phyloP scores from a whole-genome alignment of 2,888 invertebrate genomes.

The Tiliacea aurago region DNA sequence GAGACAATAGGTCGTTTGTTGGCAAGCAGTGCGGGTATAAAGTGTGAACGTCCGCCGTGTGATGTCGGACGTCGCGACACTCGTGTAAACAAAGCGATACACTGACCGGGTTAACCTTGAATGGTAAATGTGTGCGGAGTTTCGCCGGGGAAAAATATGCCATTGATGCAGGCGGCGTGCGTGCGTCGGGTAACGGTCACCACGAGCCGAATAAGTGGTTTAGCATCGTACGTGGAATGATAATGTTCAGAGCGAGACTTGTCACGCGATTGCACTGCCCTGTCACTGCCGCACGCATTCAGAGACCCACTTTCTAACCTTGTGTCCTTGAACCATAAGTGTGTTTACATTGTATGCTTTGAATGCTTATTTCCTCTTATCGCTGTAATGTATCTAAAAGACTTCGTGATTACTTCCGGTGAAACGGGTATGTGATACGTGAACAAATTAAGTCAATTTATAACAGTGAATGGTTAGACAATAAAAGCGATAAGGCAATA shows the following conservation, averaged over 20 bases:
- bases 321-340: constrained; percentile 80
- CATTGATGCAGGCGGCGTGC: constrained; percentile 89
- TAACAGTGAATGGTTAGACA: constrained; percentile 48
- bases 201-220: constrained; percentile 89
- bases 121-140: constrained; percentile 88
- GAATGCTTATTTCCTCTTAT: constrained; percentile 44
- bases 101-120: constrained; percentile 90
- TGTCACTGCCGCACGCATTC: constrained; percentile 81
- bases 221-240: constrained; percentile 88
- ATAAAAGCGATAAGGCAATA: constrained; percentile 59
- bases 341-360: constrained; percentile 44
- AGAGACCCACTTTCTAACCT: constrained; percentile 85
- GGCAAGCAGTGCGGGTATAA: constrained; percentile 63
- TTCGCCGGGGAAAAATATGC: constrained; percentile 89
- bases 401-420: constrained; percentile 30
- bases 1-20: constrained; percentile 65
- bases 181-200: constrained; percentile 88
- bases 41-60: constrained; percentile 70
- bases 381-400: constrained; percentile 19
- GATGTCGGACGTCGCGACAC: constrained; percentile 75
- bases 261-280: constrained; percentile 83
- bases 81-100: constrained; percentile 86
- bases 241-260: constrained; percentile 85
- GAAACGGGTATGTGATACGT: constrained; percentile 14
- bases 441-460: constrained; percentile 53